Evolutionary conservation across 1,140 invertebrate species (phyloP).

Genomic region (Macrosteles quadrilineatus): DNA sequence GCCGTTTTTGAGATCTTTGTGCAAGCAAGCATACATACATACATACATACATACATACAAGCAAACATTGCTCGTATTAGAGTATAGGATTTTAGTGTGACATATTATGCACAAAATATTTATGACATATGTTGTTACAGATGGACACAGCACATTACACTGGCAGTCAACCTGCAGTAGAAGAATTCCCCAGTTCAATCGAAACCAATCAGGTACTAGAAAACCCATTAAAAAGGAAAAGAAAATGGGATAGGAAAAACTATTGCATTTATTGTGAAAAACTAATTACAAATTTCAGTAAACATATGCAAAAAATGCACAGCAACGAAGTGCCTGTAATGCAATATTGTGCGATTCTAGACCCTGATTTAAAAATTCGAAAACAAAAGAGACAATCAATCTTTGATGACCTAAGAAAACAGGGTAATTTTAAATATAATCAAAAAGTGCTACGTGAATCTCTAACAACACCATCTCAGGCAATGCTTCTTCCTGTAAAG

Average conservation of each 20-base stretch:
- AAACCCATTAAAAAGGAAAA: no score
- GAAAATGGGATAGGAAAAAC: slow-evolving; percentile 5
- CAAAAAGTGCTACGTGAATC: background rate
- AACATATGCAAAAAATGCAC: background rate
- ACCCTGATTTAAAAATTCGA: background rate
- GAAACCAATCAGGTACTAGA: no score
- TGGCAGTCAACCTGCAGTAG: no score
- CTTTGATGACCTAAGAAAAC: background rate
- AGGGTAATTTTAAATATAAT: background rate
- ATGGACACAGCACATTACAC: no score
- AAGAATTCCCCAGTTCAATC: no score
- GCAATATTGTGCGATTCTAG: background rate
- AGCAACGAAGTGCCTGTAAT: background rate
- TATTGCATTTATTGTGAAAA: slow-evolving; percentile 5
- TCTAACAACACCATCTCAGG: background rate
- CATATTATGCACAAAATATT: no score
- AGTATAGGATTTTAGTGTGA: no score
- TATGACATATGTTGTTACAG: no score
- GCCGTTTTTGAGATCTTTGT: no score
- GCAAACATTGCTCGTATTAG: no score
- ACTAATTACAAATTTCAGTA: background rate
- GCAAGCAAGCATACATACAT: no score
- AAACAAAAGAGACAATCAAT: background rate
- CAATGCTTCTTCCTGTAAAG: background rate
- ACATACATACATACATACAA: no score